Percentiles rank a stretch among this genome's conserved stretches.
phyloP scores from a whole-genome alignment of 2,888 invertebrate genomes.

The Tachina lurida region DNA sequence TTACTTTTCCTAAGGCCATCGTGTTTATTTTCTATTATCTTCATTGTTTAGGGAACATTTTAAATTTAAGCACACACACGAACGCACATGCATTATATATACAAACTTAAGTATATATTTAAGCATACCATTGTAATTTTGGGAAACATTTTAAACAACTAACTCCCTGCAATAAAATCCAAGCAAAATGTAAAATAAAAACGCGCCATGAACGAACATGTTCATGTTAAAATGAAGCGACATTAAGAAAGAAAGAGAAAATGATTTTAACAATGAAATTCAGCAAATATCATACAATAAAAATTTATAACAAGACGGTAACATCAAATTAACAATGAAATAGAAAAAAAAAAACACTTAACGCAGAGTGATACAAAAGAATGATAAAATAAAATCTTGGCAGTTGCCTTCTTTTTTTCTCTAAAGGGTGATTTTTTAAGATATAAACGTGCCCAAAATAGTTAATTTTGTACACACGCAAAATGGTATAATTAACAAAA shows the following conservation, averaged over 20 bases:
- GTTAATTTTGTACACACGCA: too few relatives aligned
- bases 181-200: neutral
- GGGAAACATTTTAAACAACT: neutral
- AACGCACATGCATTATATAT: neutral
- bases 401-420: slow-evolving; percentile 4
- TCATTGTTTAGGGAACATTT: too few relatives aligned
- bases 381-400: slow-evolving; percentile 16
- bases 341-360: neutral
- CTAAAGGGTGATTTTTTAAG: neutral
- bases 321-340: slow-evolving; percentile 27
- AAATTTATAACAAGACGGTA: slow-evolving; percentile 10
- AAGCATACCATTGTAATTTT: neutral
- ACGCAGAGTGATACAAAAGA: neutral
- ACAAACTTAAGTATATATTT: neutral
- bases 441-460: neutral
- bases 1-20: too few relatives aligned
- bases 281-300: slow-evolving; percentile 20
- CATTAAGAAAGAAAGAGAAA: neutral
- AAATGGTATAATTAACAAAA: too few relatives aligned
- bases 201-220: slow-evolving; percentile 14
- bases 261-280: slow-evolving; percentile 34
- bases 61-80: too few relatives aligned
- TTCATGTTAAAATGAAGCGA: neutral
- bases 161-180: slow-evolving; percentile 13
- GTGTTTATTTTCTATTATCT: too few relatives aligned